Evolutionary conservation across 1,140 invertebrate genomes (phyloP).

Genomic region (Rhagoletis zephyria): DNA sequence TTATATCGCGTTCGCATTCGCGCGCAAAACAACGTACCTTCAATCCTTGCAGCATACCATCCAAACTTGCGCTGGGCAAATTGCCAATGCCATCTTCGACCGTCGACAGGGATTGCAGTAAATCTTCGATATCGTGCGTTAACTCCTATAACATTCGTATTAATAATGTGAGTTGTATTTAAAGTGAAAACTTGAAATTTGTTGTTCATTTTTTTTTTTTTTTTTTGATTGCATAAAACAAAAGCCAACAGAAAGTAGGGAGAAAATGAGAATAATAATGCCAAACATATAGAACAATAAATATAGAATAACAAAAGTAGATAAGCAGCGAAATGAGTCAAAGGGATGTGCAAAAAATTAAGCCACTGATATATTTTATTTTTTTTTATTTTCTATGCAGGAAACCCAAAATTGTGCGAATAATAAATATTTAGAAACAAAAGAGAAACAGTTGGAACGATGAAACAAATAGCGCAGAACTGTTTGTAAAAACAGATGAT

Average conservation of each 20-base stretch:
- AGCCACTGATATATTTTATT: neutral
- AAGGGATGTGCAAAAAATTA: too few species aligned
- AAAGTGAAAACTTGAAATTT: neutral
- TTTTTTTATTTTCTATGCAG: conserved; percentile 12
- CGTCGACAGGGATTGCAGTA: conserved; percentile 78
- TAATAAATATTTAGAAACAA: conserved; percentile 32
- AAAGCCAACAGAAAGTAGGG: conserved; percentile 2
- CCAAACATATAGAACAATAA: conserved; percentile 7
- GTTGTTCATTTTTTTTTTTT: neutral
- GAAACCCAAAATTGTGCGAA: conserved; percentile 27
- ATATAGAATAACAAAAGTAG: neutral
- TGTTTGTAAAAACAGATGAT: neutral
- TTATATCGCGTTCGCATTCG: neutral
- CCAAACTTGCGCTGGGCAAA: conserved; percentile 81
- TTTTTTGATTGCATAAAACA: neutral
- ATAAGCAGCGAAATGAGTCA: neutral
- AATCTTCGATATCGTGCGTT: conserved; percentile 79
- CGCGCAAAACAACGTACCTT: conserved; percentile 76
- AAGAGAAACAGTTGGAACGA: neutral
- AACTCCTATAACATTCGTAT: conserved; percentile 76
- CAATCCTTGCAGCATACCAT: conserved; percentile 80
- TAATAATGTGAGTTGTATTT: conserved; percentile 46
- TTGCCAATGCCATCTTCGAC: conserved; percentile 79
- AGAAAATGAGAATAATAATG: conserved; percentile 11
- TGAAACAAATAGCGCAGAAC: neutral